Conservation (phyloP, 2,888 invertebrate genomes). For the Diarsia brunnea region DNA sequence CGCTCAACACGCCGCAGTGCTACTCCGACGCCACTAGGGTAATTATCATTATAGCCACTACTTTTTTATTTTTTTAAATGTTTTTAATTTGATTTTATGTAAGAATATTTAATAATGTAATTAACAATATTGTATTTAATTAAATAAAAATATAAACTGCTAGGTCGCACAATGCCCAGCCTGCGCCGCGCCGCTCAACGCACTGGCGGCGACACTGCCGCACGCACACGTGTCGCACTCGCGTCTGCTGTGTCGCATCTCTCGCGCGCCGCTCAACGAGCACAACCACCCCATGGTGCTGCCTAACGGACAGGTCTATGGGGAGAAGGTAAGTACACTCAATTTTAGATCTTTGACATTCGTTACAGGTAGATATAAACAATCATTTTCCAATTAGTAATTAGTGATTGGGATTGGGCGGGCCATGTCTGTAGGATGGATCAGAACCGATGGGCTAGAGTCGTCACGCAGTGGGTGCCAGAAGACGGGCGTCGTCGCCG, state of each 20-base stretch:
- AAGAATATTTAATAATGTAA: too few species aligned
- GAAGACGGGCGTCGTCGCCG: too few species aligned
- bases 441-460: too few species aligned
- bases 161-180: constrained; percentile 91
- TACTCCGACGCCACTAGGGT: too few species aligned
- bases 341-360: neutral
- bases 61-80: too few species aligned
- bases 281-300: constrained; percentile 99
- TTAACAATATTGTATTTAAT: too few species aligned
- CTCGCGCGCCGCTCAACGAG: constrained; percentile 97
- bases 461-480: too few species aligned
- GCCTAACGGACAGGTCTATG: constrained; percentile 99
- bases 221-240: constrained; percentile 99
- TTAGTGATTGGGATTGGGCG: too few species aligned
- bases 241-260: constrained; percentile 97
- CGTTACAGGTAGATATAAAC: neutral
- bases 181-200: constrained; percentile 96
- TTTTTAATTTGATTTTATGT: too few species aligned
- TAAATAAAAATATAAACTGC: too few species aligned
- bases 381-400: neutral
- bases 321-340: constrained; percentile 91
- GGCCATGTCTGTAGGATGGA: too few species aligned
- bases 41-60: too few species aligned
- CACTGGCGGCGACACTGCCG: constrained; percentile 96
- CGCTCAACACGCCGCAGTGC: constrained; percentile 94